Conservation (phyloP, 2,113 vertebrate species). For the Lophius piscatorius region DNA sequence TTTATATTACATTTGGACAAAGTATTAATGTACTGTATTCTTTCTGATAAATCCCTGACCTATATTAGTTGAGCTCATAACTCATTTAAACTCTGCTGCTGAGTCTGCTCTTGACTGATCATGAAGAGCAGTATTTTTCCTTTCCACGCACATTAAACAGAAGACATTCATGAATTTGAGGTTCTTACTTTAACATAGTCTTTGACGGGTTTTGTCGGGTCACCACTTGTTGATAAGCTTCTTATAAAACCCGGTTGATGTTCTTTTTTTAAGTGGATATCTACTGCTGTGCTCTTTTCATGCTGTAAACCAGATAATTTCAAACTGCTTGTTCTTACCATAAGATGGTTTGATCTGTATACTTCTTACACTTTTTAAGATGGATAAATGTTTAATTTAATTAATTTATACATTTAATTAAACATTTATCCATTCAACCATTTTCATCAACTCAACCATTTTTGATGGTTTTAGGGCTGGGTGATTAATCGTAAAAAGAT, state of each 20-base stretch:
- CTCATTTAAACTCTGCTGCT: slow-evolving; percentile 7
- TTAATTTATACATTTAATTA: too few relatives aligned
- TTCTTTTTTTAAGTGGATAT: slow-evolving; percentile 25
- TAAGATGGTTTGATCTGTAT: not conserved
- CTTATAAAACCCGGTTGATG: slow-evolving; percentile 19
- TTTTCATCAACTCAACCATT: too few relatives aligned
- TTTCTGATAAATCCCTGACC: slow-evolving; percentile 47
- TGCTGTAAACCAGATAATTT: not conserved
- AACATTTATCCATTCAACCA: too few relatives aligned
- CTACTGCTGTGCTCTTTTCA: not conserved
- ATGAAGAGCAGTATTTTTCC: slow-evolving; percentile 39
- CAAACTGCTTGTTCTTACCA: not conserved
- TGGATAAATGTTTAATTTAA: too few relatives aligned
- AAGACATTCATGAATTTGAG: not conserved
- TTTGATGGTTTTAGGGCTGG: too few relatives aligned
- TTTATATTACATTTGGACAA: too few relatives aligned
- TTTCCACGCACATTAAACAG: slow-evolving; percentile 23
- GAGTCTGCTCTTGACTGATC: slow-evolving; percentile 23
- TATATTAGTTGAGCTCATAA: slow-evolving; percentile 34
- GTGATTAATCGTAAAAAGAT: too few relatives aligned
- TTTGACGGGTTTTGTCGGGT: slow-evolving; percentile 32
- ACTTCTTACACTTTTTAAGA: too few relatives aligned
- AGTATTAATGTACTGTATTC: too few relatives aligned
- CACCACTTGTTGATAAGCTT: slow-evolving; percentile 25
- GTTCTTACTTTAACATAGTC: slow-evolving; percentile 23